A percentile compares a stretch with the other conserved stretches of the same genome.
These are phyloP conservation scores for Rotaria macrura DNA, from an alignment of 2,888 invertebrate genomes.

Conservation along the genomic window DNA sequence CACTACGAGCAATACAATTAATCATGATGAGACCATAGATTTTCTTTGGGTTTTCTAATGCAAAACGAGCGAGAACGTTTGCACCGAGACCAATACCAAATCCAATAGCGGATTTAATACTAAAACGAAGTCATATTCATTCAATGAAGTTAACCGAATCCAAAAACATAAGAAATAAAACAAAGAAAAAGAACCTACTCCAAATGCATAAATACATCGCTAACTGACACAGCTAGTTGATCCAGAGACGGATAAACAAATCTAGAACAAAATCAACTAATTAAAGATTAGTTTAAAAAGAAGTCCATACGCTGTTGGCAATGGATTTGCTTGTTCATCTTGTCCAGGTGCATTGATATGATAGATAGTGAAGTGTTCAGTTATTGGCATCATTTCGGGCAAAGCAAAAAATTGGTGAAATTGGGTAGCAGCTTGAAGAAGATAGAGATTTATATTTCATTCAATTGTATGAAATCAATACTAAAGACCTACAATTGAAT, in stretches of 20 bases:
- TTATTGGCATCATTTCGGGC: conserved; percentile 51
- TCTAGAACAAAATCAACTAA: not conserved
- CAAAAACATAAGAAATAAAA: not conserved
- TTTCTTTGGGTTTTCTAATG: conserved; percentile 45
- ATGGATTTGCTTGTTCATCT: conserved; percentile 79
- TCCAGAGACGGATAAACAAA: conserved; percentile 74
- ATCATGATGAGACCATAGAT: conserved; percentile 51
- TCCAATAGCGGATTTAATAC: conserved; percentile 74
- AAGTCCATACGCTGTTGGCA: conserved; percentile 83
- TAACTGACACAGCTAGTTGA: conserved; percentile 77
- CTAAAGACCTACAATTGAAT: conserved; percentile 79
- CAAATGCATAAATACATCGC: conserved; percentile 69
- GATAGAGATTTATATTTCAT: conserved; percentile 13
- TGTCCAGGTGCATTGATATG: conserved; percentile 97
- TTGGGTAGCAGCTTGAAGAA: conserved; percentile 41
- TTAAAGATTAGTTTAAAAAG: too few species aligned
- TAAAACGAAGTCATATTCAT: conserved; percentile 57
- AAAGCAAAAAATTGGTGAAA: conserved; percentile 55
- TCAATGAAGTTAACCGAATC: conserved; percentile 27
- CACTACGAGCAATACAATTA: conserved; percentile 77
- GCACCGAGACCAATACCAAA: conserved; percentile 95
- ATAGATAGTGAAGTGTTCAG: conserved; percentile 84
- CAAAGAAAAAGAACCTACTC: conserved; percentile 39
- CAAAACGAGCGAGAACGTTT: conserved; percentile 81
- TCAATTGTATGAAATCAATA: not conserved